Evolutionary conservation across 2,797 vertebrate genomes (phyloP).

Genomic region (Craterocephalus amniculus): DNA sequence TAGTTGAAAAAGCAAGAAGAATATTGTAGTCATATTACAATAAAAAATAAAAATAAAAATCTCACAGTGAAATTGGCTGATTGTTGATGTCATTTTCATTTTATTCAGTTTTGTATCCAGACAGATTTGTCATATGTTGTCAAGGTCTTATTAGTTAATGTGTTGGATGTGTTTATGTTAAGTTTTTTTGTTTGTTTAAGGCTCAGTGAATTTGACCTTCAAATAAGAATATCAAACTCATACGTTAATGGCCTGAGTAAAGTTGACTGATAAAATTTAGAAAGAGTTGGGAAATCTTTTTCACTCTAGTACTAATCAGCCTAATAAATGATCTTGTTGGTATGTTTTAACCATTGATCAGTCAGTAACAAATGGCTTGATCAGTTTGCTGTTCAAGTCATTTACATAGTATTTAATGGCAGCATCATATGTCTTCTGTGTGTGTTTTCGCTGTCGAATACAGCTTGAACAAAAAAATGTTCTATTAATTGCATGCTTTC

Average conservation of each 20-base stretch:
- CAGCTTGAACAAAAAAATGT: slow-evolving; percentile 24
- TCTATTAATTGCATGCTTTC: slow-evolving; percentile 76
- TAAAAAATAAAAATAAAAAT: slow-evolving; percentile 13
- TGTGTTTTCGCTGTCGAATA: slow-evolving; percentile 32
- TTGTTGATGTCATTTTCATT: slow-evolving; percentile 54
- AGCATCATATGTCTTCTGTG: slow-evolving; percentile 37
- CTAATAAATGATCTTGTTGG: slow-evolving; percentile 22
- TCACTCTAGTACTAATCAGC: background rate
- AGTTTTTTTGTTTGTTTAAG: slow-evolving; percentile 37
- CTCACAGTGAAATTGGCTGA: slow-evolving; percentile 2
- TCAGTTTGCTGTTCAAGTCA: slow-evolving; percentile 17
- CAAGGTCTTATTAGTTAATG: slow-evolving; percentile 67
- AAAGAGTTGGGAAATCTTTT: slow-evolving; percentile 1
- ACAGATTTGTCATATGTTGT: slow-evolving; percentile 71
- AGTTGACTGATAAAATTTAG: background rate
- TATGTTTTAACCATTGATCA: slow-evolving; percentile 40
- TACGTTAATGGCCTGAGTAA: slow-evolving; percentile 17
- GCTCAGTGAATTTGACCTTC: background rate
- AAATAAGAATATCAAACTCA: background rate
- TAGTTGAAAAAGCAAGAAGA: background rate
- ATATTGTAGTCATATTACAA: slow-evolving; percentile 4
- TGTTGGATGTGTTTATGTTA: slow-evolving; percentile 69
- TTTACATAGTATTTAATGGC: slow-evolving; percentile 8
- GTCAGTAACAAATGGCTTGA: slow-evolving; percentile 22
- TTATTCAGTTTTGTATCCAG: slow-evolving; percentile 63